These are phyloP conservation scores for Aphelinus certus DNA, from an alignment of 1,140 invertebrate species.

Conservation along the genomic window DNA sequence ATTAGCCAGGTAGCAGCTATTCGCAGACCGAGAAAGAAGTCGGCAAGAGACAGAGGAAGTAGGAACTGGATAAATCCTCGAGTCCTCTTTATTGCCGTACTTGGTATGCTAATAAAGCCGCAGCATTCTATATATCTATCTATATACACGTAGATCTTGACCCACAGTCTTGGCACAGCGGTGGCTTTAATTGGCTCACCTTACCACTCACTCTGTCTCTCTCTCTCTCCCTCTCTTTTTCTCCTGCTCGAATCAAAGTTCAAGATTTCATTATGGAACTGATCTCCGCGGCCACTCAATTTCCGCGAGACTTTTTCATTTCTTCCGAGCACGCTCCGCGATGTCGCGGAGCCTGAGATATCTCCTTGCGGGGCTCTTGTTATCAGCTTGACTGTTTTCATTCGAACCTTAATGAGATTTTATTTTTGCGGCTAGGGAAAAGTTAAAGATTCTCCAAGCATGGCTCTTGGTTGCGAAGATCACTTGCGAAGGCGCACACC, in stretches of 20 bases:
- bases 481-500: too few relatives aligned
- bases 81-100: constrained; percentile 37
- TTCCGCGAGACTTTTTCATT: too few relatives aligned
- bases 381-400: too few relatives aligned
- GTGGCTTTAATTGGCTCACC: constrained; percentile 46
- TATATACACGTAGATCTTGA: constrained; percentile 36
- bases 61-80: constrained; percentile 50
- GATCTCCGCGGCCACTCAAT: not conserved
- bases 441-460: too few relatives aligned
- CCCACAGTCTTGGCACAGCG: constrained; percentile 40
- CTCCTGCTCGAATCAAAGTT: constrained; percentile 3
- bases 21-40: constrained; percentile 37
- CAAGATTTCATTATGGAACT: constrained; percentile 14
- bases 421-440: too few relatives aligned
- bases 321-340: too few relatives aligned
- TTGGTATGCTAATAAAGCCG: constrained; percentile 50
- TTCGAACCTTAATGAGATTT: too few relatives aligned
- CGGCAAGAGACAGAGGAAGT: constrained; percentile 24
- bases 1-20: constrained; percentile 48
- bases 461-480: too few relatives aligned
- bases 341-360: too few relatives aligned
- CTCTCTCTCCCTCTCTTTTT: not conserved
- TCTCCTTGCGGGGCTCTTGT: too few relatives aligned
- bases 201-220: not conserved
- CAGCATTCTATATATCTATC: constrained; percentile 43